Percentiles rank a stretch among this genome's conserved stretches.
phyloP scores from a whole-genome alignment of 1,140 invertebrate species.

The Armadillidium nasatum region DNA sequence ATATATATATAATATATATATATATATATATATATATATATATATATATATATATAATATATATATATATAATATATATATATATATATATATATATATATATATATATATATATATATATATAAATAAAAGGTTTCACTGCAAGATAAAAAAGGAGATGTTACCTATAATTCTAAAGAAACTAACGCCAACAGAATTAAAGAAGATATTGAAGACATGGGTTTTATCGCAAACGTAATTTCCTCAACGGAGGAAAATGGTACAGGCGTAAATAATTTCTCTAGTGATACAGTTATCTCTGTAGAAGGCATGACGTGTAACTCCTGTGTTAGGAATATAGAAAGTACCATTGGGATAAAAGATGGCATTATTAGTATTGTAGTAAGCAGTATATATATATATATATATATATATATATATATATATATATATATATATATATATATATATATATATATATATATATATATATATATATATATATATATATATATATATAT shows the following conservation, averaged over 20 bases:
- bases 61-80: too few species aligned
- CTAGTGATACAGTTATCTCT: neutral
- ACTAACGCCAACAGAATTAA: slow-evolving; percentile 22
- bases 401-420: too few species aligned
- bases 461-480: neutral
- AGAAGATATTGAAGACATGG: neutral
- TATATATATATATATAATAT: too few species aligned
- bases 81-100: too few species aligned
- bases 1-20: neutral
- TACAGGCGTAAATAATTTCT: neutral
- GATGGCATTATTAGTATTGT: slow-evolving; percentile 60
- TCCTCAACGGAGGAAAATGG: neutral
- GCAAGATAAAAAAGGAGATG: slow-evolving; percentile 61
- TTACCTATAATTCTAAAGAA: slow-evolving; percentile 59
- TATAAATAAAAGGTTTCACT: slow-evolving; percentile 47
- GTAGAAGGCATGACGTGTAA: slow-evolving; percentile 79
- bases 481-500: neutral
- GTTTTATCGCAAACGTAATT: neutral
- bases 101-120: too few species aligned
- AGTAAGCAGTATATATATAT: slow-evolving; percentile 53
- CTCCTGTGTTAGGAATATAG: slow-evolving; percentile 72
- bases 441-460: too few species aligned
- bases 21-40: neutral
- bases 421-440: too few species aligned
- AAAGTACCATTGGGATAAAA: slow-evolving; percentile 58